Percentiles rank a stretch among this genome's conserved stretches.
These are phyloP conservation scores for Psococerastis gibbosa DNA, from an alignment of 2,888 invertebrate species.

Conservation along the genomic window DNA sequence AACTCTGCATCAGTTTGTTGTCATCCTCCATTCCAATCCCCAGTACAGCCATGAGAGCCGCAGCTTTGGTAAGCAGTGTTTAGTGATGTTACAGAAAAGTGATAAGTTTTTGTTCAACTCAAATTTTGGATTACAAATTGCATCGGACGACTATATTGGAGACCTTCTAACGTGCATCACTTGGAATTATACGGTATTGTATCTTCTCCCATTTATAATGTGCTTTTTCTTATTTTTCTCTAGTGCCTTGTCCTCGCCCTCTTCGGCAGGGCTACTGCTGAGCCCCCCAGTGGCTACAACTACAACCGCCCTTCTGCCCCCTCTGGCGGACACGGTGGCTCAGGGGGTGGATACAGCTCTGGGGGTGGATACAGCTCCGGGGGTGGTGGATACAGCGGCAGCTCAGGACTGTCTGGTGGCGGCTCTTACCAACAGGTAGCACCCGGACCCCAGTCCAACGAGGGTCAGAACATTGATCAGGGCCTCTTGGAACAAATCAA, in stretches of 20 bases:
- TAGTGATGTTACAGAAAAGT: too few relatives aligned
- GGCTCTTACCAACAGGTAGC: constrained; percentile 59
- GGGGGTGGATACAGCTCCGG: constrained; percentile 26
- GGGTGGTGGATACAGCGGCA: constrained; percentile 24
- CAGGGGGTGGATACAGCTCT: constrained; percentile 26
- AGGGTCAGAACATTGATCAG: constrained; percentile 64
- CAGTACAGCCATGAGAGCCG: not conserved
- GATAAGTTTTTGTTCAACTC: too few relatives aligned
- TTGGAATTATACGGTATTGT: too few relatives aligned
- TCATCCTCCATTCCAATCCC: not conserved
- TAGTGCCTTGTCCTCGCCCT: constrained; percentile 68
- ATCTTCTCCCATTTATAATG: not conserved
- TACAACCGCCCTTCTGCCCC: constrained; percentile 43
- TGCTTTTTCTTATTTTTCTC: not conserved
- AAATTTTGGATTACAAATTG: too few relatives aligned
- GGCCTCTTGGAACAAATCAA: constrained; percentile 56
- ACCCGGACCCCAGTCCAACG: constrained; percentile 59
- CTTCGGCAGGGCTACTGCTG: constrained; percentile 53
- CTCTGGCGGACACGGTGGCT: constrained; percentile 20
- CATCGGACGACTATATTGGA: too few relatives aligned
- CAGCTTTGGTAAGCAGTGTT: not conserved
- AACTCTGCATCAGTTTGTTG: not conserved
- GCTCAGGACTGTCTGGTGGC: constrained; percentile 37
- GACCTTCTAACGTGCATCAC: too few relatives aligned
- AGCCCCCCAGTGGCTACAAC: constrained; percentile 54